Percentiles rank a stretch among this genome's conserved stretches.
Evolutionary conservation across 2,797 vertebrate species (phyloP).

Genomic region (Salarias fasciatus): DNA sequence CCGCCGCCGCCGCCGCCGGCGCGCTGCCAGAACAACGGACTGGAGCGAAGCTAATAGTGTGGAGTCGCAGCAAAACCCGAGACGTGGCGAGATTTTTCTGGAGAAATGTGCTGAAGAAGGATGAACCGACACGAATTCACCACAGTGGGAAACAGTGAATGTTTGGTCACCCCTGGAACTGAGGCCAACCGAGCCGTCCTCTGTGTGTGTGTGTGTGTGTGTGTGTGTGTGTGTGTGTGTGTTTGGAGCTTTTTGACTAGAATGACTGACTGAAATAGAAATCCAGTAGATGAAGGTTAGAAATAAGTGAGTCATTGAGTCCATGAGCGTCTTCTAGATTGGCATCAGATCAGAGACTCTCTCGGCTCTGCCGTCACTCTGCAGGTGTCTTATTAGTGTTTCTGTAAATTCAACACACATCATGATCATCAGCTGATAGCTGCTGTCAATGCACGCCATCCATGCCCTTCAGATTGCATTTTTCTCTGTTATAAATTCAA

Average conservation of each 20-base stretch:
- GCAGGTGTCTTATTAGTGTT: conserved; percentile 54
- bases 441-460: conserved; percentile 19
- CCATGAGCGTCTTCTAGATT: conserved; percentile 57
- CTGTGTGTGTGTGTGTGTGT: too few relatives aligned
- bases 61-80: conserved; percentile 52
- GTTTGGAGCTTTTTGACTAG: conserved; percentile 30
- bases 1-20: conserved; percentile 61
- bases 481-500: background rate
- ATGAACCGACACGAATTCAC: conserved; percentile 15
- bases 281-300: conserved; percentile 53
- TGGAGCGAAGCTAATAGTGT: conserved; percentile 55
- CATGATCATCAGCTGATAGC: conserved; percentile 31
- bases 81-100: conserved; percentile 35
- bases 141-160: conserved; percentile 16
- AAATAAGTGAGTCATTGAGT: conserved; percentile 42
- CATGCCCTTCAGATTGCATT: conserved; percentile 8
- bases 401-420: conserved; percentile 23
- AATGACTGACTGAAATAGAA: conserved; percentile 57
- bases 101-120: conserved; percentile 45
- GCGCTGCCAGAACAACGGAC: conserved; percentile 61
- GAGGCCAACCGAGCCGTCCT: conserved; percentile 10
- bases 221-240: too few relatives aligned
- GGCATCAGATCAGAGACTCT: conserved; percentile 45
- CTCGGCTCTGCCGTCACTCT: conserved; percentile 13
- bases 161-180: conserved; percentile 39